Conservation (phyloP, 2,888 invertebrate genomes). For the Globia sparganii region DNA sequence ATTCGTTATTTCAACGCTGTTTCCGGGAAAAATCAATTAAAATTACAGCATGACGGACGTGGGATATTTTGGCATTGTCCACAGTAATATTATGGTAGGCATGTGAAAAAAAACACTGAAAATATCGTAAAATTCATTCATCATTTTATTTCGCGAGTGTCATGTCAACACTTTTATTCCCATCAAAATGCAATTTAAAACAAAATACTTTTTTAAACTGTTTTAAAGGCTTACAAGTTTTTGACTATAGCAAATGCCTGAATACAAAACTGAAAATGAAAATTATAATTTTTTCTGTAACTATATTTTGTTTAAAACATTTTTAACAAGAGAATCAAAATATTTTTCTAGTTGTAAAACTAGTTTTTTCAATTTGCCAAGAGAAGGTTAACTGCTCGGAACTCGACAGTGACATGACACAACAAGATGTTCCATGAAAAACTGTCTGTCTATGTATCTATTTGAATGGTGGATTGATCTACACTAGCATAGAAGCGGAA, state of each 20-base stretch:
- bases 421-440: constrained; percentile 1
- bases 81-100: constrained; percentile 12
- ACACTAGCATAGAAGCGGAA: not conserved
- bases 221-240: constrained; percentile 13
- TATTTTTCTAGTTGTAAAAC: constrained; percentile 11
- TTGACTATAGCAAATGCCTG: constrained; percentile 10
- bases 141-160: constrained; percentile 45
- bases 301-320: constrained; percentile 9
- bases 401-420: constrained; percentile 13
- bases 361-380: constrained; percentile 24
- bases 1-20: constrained; percentile 3
- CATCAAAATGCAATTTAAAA: constrained; percentile 35
- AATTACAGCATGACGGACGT: constrained; percentile 15
- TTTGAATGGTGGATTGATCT: constrained; percentile 9
- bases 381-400: not conserved
- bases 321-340: constrained; percentile 6
- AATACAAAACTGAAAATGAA: constrained; percentile 21
- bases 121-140: constrained; percentile 36
- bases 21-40: constrained; percentile 20
- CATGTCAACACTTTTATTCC: constrained; percentile 43
- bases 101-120: constrained; percentile 12
- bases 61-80: constrained; percentile 5
- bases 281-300: constrained; percentile 3
- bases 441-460: not conserved
- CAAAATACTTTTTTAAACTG: constrained; percentile 31